These are phyloP conservation scores for Porphyrio hochstetteri DNA, from an alignment of 2,113 vertebrate genomes.

Conservation along the genomic window DNA sequence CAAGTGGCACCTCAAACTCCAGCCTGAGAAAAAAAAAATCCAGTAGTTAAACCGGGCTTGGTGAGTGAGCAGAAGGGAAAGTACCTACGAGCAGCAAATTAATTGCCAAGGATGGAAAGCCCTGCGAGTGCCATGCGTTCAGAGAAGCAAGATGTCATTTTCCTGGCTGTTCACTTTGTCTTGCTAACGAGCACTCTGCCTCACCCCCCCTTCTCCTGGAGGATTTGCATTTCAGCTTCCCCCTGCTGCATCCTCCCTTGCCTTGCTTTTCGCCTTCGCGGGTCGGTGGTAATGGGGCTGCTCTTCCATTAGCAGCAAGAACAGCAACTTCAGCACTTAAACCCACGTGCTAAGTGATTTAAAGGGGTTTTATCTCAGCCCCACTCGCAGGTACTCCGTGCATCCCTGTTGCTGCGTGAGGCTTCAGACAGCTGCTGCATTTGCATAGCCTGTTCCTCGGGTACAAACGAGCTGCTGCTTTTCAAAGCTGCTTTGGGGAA, in stretches of 20 bases:
- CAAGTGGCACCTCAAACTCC: not conserved
- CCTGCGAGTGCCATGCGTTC: not conserved
- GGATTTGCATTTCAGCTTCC: not conserved
- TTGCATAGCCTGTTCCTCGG: constrained; percentile 18
- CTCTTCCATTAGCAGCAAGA: not conserved
- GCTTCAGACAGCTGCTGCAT: constrained; percentile 48
- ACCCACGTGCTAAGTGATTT: not conserved
- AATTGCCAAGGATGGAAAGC: not conserved
- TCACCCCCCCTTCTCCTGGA: not conserved
- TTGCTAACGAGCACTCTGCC: not conserved
- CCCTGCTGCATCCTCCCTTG: not conserved
- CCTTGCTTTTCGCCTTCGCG: accelerated
- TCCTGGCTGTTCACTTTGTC: not conserved
- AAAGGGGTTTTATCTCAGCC: not conserved
- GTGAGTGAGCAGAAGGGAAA: constrained; percentile 1
- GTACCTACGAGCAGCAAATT: not conserved
- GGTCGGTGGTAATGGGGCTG: not conserved
- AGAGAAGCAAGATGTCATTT: not conserved
- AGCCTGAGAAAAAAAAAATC: not conserved
- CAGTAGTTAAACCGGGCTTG: not conserved
- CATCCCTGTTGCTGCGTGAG: not conserved
- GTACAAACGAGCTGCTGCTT: constrained; percentile 17
- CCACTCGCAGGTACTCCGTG: not conserved
- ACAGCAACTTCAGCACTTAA: not conserved
- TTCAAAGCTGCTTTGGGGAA: constrained; percentile 56